Evolutionary conservation across 2,797 vertebrate species (phyloP).

Genomic region (Lindbergichthys nudifrons): DNA sequence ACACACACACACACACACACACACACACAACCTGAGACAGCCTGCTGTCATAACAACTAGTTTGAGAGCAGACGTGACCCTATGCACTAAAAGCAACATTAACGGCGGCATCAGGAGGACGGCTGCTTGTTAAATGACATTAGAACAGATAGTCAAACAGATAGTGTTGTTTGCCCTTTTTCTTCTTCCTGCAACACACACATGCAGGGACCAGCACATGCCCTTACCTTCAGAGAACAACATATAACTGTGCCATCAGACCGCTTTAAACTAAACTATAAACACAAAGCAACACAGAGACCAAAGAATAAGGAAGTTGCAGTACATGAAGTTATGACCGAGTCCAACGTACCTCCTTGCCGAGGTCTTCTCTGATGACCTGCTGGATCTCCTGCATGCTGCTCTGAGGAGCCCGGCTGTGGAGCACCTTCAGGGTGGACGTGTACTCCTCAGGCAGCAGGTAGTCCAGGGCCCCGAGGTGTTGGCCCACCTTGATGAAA

Average conservation of each 20-base stretch:
- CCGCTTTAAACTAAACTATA: too few relatives aligned
- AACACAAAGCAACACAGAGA: not conserved
- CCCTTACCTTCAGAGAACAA: not conserved
- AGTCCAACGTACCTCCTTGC: constrained; percentile 87
- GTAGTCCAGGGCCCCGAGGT: constrained; percentile 95
- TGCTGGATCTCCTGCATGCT: constrained; percentile 90
- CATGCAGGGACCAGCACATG: not conserved
- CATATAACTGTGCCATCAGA: too few relatives aligned
- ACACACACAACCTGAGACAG: not conserved
- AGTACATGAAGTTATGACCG: too few relatives aligned
- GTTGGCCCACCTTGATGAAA: constrained; percentile 98
- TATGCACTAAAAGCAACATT: constrained; percentile 47
- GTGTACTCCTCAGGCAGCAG: constrained; percentile 96
- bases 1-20: not conserved
- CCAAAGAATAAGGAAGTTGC: too few relatives aligned
- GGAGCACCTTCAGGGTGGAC: constrained; percentile 92
- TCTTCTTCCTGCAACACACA: constrained; percentile 9
- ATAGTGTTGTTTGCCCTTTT: constrained; percentile 21
- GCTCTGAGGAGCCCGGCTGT: constrained; percentile 94
- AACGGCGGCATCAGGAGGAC: constrained; percentile 34
- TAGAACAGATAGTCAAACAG: constrained; percentile 41
- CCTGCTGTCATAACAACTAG: constrained; percentile 63
- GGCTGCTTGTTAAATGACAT: constrained; percentile 43
- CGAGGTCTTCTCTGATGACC: constrained; percentile 94
- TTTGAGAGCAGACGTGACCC: constrained; percentile 37